Evolutionary conservation across 2,888 invertebrate species (phyloP), one percentile per base, ranked within the genome.

Genomic region (Tiliacea aurago): DNA sequence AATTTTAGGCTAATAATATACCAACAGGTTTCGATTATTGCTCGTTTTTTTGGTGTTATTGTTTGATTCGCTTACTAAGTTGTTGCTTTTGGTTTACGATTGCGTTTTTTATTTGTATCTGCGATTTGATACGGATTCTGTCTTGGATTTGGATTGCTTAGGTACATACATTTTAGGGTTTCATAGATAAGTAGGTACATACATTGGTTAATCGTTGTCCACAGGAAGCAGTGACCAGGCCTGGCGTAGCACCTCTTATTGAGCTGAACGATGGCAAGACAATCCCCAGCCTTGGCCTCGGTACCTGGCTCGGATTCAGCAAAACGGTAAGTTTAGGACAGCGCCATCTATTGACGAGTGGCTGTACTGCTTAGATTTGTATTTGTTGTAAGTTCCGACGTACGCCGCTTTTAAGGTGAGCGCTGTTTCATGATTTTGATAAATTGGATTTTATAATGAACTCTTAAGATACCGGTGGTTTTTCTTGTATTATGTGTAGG

Each of bases 271-370:
- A 97, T 92, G 97, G 97, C 1, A 86, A 89, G 6, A 90, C 94
- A 65, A 97, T 98, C 89, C 98, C 98, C 0, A 89, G 95, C 23
- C 83, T 97, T 33, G 98, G 97, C 0, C 89, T 98, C 20, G 97
- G 98, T 2, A 98, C 98, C 0, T 98, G 94, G 94, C 90, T 97
- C 76, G 94, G 95, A 0, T 76, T 88, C 10, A 70, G 76, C 4
- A 80, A 78, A 70, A 89, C 93, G 87, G 97, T 97, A 89, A 92
- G 92, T 87, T 77, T 56, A 13, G 20, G 53, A 45, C 20, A 71
- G 55, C 56, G 80, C 66, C 76, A 78, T 79, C 83, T 79, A 13
- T 78, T 55, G 63, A 0, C 7, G 20, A 78, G 47, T 75, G 58
- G 84, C 23, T 51, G 11, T 56, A 84, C 23, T 66, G 18, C n/a